A percentile compares a stretch with the other conserved stretches of the same genome.
Evolutionary conservation across 2,888 invertebrate genomes (phyloP).

Genomic region (Drosophila niveifrons): DNA sequence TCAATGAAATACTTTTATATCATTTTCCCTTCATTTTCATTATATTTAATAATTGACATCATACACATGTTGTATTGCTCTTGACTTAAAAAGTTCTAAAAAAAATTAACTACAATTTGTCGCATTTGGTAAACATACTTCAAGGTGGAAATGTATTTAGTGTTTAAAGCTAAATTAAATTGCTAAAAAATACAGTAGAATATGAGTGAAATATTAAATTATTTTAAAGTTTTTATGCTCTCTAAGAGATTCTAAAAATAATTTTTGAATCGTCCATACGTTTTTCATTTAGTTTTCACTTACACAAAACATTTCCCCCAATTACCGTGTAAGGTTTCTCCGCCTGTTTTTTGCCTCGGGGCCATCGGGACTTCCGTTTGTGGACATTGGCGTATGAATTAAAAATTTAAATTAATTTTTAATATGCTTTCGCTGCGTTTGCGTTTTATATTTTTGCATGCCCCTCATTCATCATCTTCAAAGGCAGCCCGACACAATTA

Average conservation of each 20-base stretch:
- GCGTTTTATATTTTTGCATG: slow-evolving; percentile 4
- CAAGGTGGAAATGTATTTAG: too few relatives aligned
- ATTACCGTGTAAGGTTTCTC: neutral
- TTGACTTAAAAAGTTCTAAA: too few relatives aligned
- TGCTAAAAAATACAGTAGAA: too few relatives aligned
- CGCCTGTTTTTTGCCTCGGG: neutral
- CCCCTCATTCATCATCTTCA: slow-evolving; percentile 70
- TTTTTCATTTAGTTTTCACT: neutral
- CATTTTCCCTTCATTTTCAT: too few relatives aligned
- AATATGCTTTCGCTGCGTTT: slow-evolving; percentile 49
- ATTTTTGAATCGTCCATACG: neutral
- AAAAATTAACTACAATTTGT: too few relatives aligned
- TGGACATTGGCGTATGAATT: slow-evolving; percentile 57
- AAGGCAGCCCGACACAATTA: slow-evolving; percentile 65
- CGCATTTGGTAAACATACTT: too few relatives aligned
- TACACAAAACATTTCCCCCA: neutral
- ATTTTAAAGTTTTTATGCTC: neutral
- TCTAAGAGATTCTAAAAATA: neutral
- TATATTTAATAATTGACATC: too few relatives aligned
- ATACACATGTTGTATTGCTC: too few relatives aligned
- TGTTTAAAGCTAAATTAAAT: too few relatives aligned
- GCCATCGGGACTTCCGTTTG: slow-evolving; percentile 30
- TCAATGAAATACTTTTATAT: too few relatives aligned
- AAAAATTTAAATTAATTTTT: slow-evolving; percentile 76
- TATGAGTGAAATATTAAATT: neutral